phyloP scores from a whole-genome alignment of 2,113 vertebrate genomes.

The Tinamus guttatus region DNA sequence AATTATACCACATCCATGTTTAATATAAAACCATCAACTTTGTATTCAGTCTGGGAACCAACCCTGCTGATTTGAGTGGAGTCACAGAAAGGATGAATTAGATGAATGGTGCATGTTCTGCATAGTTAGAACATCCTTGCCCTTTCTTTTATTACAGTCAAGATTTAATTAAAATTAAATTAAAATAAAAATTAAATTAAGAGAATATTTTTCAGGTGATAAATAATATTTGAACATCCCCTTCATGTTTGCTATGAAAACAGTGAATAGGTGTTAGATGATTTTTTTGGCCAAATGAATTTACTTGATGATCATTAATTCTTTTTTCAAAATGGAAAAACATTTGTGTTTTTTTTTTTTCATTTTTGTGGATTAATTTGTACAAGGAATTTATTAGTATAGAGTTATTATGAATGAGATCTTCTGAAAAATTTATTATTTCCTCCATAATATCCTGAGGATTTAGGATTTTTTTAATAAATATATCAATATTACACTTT shows the following conservation, averaged over 20 bases:
- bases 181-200: constrained; percentile 54
- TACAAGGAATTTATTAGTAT: constrained; percentile 1
- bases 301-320: constrained; percentile 26
- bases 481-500: fast-evolving
- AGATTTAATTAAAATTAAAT: constrained; percentile 63
- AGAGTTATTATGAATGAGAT: not conserved
- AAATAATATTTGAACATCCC: constrained; percentile 45
- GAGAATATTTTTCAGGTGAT: constrained; percentile 25
- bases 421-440: not conserved
- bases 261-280: constrained; percentile 21
- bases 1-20: constrained; percentile 31
- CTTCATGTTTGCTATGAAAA: constrained; percentile 43
- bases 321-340: not conserved
- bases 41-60: not conserved
- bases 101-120: not conserved
- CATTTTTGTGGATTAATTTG: constrained; percentile 23
- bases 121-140: not conserved
- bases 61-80: not conserved
- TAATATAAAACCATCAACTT: constrained; percentile 32
- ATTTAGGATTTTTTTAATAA: not conserved
- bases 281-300: constrained; percentile 47
- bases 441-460: not conserved
- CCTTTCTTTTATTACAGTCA: constrained; percentile 13
- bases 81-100: not conserved
- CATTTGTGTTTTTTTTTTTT: not conserved